Evolutionary conservation across 1,140 invertebrate species (phyloP).

Genomic region (Caenorhabditis briggsae): DNA sequence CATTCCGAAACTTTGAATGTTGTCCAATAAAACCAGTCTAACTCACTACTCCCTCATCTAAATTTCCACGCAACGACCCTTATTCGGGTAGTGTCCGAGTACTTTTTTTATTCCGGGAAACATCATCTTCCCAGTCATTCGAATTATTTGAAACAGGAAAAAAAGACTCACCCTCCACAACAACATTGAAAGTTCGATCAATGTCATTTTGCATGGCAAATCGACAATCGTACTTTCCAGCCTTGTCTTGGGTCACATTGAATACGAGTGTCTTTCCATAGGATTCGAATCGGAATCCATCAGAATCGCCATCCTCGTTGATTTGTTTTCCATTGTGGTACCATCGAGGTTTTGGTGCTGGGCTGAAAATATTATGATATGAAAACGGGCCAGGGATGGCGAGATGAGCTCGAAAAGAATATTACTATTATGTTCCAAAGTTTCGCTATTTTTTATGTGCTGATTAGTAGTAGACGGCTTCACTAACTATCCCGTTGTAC

Average conservation of each 20-base stretch:
- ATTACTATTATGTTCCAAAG: no score
- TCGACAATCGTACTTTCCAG: constrained; percentile 75
- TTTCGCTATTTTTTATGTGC: no score
- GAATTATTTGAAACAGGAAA: constrained; percentile 18
- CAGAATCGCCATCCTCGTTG: constrained; percentile 71
- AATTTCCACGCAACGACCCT: constrained; percentile 52
- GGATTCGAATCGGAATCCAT: constrained; percentile 70
- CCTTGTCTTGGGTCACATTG: constrained; percentile 76
- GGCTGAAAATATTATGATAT: constrained; percentile 67
- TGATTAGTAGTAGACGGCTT: no score
- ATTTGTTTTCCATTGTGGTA: constrained; percentile 75
- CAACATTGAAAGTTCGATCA: constrained; percentile 74
- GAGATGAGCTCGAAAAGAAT: no score
- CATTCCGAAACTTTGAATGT: not conserved
- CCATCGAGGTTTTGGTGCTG: constrained; percentile 75
- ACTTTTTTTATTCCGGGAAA: constrained; percentile 34
- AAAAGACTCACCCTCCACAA: constrained; percentile 73
- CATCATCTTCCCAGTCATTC: not conserved
- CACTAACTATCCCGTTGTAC: no score
- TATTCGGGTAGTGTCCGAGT: not conserved
- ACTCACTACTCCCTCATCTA: not conserved
- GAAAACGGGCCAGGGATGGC: no score
- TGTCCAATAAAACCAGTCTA: constrained; percentile 43
- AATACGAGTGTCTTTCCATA: constrained; percentile 77
- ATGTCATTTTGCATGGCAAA: constrained; percentile 74